These are phyloP conservation scores for Rhinoraja longicauda DNA, from an alignment of 2,797 vertebrate genomes.

Conservation along the genomic window DNA sequence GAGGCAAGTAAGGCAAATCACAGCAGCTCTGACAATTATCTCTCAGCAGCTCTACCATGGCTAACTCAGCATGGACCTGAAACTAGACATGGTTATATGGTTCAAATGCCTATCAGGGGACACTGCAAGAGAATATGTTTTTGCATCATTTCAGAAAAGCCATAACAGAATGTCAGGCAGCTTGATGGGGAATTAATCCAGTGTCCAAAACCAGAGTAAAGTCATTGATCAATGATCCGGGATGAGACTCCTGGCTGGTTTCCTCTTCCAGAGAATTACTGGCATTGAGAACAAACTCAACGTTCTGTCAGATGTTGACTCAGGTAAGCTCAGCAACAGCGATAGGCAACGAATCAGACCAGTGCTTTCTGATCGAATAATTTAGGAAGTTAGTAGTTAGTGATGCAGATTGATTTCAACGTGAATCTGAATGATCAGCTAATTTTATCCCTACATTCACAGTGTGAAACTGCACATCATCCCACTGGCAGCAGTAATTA, in stretches of 20 bases:
- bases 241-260: background rate
- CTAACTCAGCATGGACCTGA: background rate
- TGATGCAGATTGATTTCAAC: background rate
- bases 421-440: background rate
- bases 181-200: background rate
- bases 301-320: background rate
- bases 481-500: conserved; percentile 30
- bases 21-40: background rate
- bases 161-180: background rate
- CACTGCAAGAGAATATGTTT: background rate
- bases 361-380: background rate
- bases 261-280: background rate
- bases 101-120: too few species aligned
- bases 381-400: background rate
- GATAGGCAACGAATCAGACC: background rate
- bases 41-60: background rate
- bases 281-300: background rate
- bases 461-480: background rate
- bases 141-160: background rate
- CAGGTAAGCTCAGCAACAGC: background rate
- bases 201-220: background rate
- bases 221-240: background rate
- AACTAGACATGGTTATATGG: background rate
- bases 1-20: background rate
- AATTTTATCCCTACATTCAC: conserved; percentile 8